Evolutionary conservation across 2,113 vertebrate species (phyloP).

Genomic region (Gymnogyps californianus): DNA sequence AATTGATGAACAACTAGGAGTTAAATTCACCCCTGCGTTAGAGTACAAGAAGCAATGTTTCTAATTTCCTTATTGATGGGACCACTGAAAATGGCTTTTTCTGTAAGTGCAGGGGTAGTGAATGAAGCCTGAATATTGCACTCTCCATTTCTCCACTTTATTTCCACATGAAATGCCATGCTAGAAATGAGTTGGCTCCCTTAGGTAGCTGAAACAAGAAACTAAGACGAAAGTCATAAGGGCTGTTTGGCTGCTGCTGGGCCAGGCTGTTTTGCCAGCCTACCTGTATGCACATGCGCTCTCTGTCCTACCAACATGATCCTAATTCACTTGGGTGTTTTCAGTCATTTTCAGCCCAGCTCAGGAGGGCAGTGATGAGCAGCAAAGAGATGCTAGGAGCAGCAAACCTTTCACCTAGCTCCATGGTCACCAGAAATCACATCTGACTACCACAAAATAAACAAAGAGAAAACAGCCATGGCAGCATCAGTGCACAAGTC

Average conservation of each 20-base stretch:
- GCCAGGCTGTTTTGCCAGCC: neutral
- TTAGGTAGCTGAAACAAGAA: neutral
- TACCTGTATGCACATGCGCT: fast-evolving
- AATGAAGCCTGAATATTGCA: neutral
- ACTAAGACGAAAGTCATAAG: neutral
- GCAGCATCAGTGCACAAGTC: neutral
- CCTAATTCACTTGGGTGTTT: neutral
- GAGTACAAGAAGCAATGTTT: neutral
- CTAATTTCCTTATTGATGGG: neutral
- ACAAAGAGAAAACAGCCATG: neutral
- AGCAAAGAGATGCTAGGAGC: neutral
- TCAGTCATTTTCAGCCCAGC: neutral
- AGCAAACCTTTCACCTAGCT: neutral
- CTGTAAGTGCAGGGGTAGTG: neutral
- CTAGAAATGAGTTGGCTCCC: neutral
- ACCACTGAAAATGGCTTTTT: neutral
- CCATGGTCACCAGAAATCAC: neutral
- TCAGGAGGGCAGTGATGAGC: neutral
- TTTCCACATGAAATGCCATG: neutral
- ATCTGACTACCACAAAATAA: neutral
- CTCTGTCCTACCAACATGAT: neutral
- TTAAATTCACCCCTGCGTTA: neutral
- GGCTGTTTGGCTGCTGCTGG: neutral
- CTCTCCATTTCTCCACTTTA: neutral
- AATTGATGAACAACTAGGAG: neutral